Evolutionary conservation across 2,888 invertebrate species (phyloP), one percentile per base, ranked within the genome.

Genomic region (Orchesella flavescens): DNA sequence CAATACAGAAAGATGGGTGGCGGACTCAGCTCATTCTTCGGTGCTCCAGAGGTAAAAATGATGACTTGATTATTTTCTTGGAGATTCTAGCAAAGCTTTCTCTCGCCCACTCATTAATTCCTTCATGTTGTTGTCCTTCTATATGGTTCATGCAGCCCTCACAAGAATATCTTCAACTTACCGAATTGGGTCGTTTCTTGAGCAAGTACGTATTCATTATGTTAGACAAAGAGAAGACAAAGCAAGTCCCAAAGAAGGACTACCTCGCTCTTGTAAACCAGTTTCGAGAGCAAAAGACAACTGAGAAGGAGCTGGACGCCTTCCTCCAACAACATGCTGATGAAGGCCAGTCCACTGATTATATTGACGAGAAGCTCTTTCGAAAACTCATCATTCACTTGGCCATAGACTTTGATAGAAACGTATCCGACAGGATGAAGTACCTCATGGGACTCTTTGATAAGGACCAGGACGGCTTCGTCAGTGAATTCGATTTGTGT

Each of bases 141-240:
- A n/a, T n/a, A n/a, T n/a, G 46, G 53, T 59, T 59, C 21, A 2
- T 15, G 17, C 46, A 80, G 73, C 21, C 55, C 46, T 57, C 80
- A 10, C 63, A 73, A 21, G 80, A 80, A 46, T 80, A 80, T 53
- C 80, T 81, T 46, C 59, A 75, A 46, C 74, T 81, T 21, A 81
- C 81, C 19, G 81, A 81, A 23, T 81, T 81, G 81, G 81, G 81
- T 34, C 57, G 43, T 15, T 81, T 81, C 59, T 46, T 81, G 13
- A 59, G 74, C 61, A 74, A 81, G 69, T 81, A 81, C 53, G 61
- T 81, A 59, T 81, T 81, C 74, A 68, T 81, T 61, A 81, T 81
- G 81, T 53, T 81, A 34, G 81, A 81, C 74, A 81, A 81, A 74
- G 81, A 81, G 66, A 81, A 75, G 46, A 53, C 46, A 57, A 74